Percentiles rank a stretch among this genome's conserved stretches.
phyloP scores from a whole-genome alignment of 2,113 vertebrate genomes.

The Onychostruthus taczanowskii region DNA sequence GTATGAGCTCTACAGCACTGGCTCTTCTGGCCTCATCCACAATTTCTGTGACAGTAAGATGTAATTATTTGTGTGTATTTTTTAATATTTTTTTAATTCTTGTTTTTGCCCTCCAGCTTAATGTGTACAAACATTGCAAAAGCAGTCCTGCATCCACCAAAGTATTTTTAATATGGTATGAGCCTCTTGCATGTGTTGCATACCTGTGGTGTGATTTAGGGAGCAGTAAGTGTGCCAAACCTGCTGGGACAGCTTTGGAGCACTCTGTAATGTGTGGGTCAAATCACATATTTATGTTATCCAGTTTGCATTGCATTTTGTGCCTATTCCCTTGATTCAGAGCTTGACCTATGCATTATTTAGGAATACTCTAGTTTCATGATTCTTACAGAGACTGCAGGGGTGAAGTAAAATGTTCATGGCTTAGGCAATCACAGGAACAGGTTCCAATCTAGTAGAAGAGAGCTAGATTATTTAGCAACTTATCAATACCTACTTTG shows the following conservation, averaged over 20 bases:
- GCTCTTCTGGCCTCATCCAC: not conserved
- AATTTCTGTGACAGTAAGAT: not conserved
- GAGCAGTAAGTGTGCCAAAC: not conserved
- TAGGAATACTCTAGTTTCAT: not conserved
- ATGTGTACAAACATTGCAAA: not conserved
- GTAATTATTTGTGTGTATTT: not conserved
- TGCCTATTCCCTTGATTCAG: not conserved
- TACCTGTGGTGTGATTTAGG: not conserved
- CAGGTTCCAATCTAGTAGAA: not conserved
- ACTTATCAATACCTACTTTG: not conserved
- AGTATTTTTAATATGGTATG: not conserved
- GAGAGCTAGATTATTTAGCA: not conserved
- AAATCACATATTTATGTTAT: not conserved
- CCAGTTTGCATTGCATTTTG: not conserved
- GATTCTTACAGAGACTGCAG: not conserved
- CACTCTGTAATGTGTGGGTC: rapidly evolving
- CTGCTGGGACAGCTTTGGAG: not conserved
- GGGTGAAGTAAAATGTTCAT: not conserved
- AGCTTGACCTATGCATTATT: not conserved
- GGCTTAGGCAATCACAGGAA: not conserved
- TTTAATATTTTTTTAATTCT: not conserved
- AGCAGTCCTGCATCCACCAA: not conserved
- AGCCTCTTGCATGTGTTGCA: not conserved
- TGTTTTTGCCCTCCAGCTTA: not conserved
- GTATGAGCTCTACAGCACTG: not conserved